phyloP scores from a whole-genome alignment of 2,113 vertebrate genomes.

The Hypanus sabinus region DNA sequence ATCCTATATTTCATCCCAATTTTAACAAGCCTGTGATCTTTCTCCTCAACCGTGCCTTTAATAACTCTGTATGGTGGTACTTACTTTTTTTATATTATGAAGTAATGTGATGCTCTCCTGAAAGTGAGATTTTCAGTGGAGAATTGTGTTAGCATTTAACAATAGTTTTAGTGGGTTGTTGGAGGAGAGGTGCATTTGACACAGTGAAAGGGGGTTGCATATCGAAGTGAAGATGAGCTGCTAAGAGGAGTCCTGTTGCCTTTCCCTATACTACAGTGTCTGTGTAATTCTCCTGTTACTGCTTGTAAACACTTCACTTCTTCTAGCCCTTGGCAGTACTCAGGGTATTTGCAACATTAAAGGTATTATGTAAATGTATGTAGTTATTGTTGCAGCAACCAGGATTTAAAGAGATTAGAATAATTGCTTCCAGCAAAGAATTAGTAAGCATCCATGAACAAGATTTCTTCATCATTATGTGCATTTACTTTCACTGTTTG shows the following conservation, averaged over 20 bases:
- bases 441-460: neutral
- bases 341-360: neutral
- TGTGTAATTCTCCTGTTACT: neutral
- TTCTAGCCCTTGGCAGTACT: neutral
- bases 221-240: neutral
- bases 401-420: neutral
- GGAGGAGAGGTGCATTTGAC: neutral
- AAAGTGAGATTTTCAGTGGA: neutral
- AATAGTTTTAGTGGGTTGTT: neutral
- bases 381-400: neutral
- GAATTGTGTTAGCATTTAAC: neutral
- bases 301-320: neutral
- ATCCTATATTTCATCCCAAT: neutral
- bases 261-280: neutral
- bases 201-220: neutral
- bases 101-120: neutral
- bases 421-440: neutral
- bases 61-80: neutral
- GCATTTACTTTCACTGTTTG: neutral
- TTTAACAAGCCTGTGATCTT: neutral
- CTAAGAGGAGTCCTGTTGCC: neutral
- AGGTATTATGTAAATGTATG: neutral
- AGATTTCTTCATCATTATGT: slow-evolving; percentile 7
- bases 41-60: neutral
- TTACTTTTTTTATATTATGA: neutral